Evolutionary conservation across 2,888 invertebrate genomes (phyloP).

Genomic region (Drosophila sordidapex): DNA sequence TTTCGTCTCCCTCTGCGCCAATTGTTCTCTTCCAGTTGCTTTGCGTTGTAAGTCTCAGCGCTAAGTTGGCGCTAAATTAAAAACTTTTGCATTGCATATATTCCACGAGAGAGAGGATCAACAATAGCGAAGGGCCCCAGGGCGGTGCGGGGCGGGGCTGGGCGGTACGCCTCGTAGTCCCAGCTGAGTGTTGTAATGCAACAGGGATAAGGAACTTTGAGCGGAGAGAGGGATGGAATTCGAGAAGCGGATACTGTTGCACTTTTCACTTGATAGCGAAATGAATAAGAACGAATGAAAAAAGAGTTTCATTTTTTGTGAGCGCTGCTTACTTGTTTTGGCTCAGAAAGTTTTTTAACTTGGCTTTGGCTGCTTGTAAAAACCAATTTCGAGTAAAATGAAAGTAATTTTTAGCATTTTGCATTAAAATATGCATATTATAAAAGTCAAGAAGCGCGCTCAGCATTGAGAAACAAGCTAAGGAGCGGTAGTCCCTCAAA

Average conservation of each 20-base stretch:
- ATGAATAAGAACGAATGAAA: slow-evolving; percentile 5
- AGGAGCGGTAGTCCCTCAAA: not conserved
- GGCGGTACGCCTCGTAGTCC: slow-evolving; percentile 1
- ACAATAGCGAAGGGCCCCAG: slow-evolving; percentile 9
- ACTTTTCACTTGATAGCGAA: slow-evolving; percentile 66
- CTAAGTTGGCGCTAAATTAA: slow-evolving; percentile 81
- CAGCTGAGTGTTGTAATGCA: slow-evolving; percentile 60
- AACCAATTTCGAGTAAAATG: slow-evolving; percentile 78
- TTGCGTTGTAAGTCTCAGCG: slow-evolving; percentile 71
- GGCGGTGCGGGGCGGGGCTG: not conserved
- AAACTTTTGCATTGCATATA: slow-evolving; percentile 80
- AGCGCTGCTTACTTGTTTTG: slow-evolving; percentile 62
- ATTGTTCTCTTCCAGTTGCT: slow-evolving; percentile 74
- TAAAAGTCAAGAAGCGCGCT: slow-evolving; percentile 50
- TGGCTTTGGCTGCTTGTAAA: slow-evolving; percentile 71
- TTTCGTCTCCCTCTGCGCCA: slow-evolving; percentile 27
- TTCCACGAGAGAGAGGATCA: slow-evolving; percentile 60
- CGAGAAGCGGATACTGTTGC: slow-evolving; percentile 50
- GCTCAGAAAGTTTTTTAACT: slow-evolving; percentile 57
- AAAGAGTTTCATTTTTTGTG: slow-evolving; percentile 29
- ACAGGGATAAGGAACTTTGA: slow-evolving; percentile 2
- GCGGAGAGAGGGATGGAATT: not conserved
- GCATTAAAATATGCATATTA: slow-evolving; percentile 69
- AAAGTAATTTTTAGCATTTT: slow-evolving; percentile 78
- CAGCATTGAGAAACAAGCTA: not conserved